A percentile compares a stretch with the other conserved stretches of the same genome.
phyloP scores from a whole-genome alignment of 1,140 invertebrate species.

The Orius laevigatus region DNA sequence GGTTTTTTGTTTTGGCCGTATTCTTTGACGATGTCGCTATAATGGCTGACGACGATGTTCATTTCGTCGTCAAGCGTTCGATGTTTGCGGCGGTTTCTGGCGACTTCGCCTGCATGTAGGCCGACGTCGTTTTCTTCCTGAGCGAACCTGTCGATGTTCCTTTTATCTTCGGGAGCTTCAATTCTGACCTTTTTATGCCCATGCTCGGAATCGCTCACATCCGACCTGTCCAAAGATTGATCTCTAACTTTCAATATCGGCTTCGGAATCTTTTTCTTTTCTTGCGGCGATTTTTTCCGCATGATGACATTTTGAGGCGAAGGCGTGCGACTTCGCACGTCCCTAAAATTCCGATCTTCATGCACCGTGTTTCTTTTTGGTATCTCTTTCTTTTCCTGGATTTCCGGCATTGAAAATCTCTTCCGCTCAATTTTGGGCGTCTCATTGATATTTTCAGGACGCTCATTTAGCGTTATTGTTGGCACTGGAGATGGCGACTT shows the following conservation, averaged over 20 bases:
- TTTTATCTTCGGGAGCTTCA: constrained; percentile 18
- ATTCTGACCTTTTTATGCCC: constrained; percentile 20
- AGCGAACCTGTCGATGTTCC: background rate
- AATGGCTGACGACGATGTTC: constrained; percentile 57
- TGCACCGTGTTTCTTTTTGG: background rate
- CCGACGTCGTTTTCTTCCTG: constrained; percentile 13
- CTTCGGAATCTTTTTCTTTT: constrained; percentile 13
- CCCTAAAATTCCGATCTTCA: too few species aligned
- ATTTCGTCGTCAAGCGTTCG: constrained; percentile 22
- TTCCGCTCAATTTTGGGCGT: too few species aligned
- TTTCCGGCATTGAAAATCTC: too few species aligned
- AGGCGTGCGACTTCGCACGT: too few species aligned
- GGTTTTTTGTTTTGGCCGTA: constrained; percentile 37
- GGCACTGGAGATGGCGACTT: too few species aligned
- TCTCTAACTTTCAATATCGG: constrained; percentile 19
- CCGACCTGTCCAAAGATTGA: background rate
- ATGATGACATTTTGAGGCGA: too few species aligned
- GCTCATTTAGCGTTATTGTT: too few species aligned
- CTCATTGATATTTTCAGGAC: too few species aligned
- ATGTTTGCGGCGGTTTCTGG: constrained; percentile 15
- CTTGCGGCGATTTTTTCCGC: constrained; percentile 5
- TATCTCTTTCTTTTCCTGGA: background rate
- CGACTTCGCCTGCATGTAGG: constrained; percentile 16
- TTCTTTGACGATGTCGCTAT: constrained; percentile 59
- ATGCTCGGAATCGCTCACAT: constrained; percentile 1